A percentile compares a stretch with the other conserved stretches of the same genome.
Evolutionary conservation across 2,797 vertebrate genomes (phyloP).

Genomic region (Chelon labrosus): DNA sequence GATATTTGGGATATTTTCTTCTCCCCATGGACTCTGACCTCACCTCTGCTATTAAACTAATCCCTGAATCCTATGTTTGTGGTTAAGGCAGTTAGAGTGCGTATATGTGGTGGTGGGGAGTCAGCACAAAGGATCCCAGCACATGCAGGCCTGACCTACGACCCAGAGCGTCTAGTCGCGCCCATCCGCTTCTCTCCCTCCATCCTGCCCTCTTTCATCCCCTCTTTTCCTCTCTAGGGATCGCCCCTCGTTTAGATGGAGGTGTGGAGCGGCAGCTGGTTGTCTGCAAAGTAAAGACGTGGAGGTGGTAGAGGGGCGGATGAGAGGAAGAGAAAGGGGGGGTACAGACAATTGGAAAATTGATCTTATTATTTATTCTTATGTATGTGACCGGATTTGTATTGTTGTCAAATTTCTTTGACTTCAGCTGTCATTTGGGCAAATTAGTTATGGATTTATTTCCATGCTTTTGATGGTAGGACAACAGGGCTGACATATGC

Average conservation of each 20-base stretch:
- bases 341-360: conserved; percentile 34
- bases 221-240: conserved; percentile 70
- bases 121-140: conserved; percentile 60
- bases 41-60: conserved; percentile 58
- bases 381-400: conserved; percentile 55
- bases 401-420: conserved; percentile 12
- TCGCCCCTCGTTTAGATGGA: conserved; percentile 55
- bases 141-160: conserved; percentile 72
- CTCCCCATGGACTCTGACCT: conserved; percentile 68
- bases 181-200: conserved; percentile 67
- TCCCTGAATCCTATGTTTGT: conserved; percentile 10
- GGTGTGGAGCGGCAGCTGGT: conserved; percentile 78
- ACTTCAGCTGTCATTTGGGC: background rate
- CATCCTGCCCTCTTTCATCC: conserved; percentile 52
- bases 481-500: too few relatives aligned
- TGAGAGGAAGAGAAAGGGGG: conserved; percentile 15
- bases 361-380: conserved; percentile 38
- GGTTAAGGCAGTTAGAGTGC: conserved; percentile 56
- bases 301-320: conserved; percentile 29
- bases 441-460: conserved; percentile 48
- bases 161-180: conserved; percentile 76
- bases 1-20: conserved; percentile 4
- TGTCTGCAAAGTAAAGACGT: conserved; percentile 58
- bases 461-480: background rate
- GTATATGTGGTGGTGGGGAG: conserved; percentile 28